phyloP scores from a whole-genome alignment of 37 sponge, comb jelly and placozoan genomes.

The Agelas oroides region DNA sequence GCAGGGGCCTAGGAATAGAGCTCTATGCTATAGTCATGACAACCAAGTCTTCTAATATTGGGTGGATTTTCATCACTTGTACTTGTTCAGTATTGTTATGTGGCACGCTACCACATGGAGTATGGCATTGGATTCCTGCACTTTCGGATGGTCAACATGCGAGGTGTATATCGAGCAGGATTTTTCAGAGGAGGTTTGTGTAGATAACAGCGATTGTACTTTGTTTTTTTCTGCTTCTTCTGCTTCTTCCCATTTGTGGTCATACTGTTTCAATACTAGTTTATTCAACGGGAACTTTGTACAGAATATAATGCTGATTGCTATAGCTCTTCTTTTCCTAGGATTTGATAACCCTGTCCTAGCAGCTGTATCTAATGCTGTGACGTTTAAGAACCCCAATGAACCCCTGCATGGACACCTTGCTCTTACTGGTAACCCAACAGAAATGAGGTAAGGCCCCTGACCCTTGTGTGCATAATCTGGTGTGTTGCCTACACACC shows the following conservation, averaged over 20 bases:
- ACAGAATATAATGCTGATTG: too few relatives aligned
- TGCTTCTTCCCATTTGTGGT: too few relatives aligned
- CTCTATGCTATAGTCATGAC: too few relatives aligned
- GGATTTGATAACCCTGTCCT: conserved; percentile 46
- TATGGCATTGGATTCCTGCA: not conserved
- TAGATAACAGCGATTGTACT: not conserved
- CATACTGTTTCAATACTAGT: too few relatives aligned
- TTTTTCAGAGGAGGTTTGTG: conserved; percentile 39
- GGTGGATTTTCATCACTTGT: too few relatives aligned
- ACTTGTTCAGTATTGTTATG: conserved; percentile 17
- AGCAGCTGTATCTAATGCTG: conserved; percentile 52
- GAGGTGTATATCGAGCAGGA: conserved; percentile 15
- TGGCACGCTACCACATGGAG: not conserved
- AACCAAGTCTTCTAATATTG: too few relatives aligned
- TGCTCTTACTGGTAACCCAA: conserved; percentile 45
- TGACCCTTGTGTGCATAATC: not conserved
- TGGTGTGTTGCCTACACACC: not conserved
- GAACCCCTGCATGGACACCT: conserved; percentile 74
- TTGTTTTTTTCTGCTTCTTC: not conserved
- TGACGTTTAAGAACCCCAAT: conserved; percentile 65
- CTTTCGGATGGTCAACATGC: conserved; percentile 38
- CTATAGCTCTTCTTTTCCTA: not conserved
- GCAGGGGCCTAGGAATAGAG: too few relatives aligned
- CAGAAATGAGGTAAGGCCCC: conserved; percentile 61
- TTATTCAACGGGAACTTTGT: too few relatives aligned